phyloP scores from a whole-genome alignment of 2,888 invertebrate species.

The Drosophila nr. medialis region DNA sequence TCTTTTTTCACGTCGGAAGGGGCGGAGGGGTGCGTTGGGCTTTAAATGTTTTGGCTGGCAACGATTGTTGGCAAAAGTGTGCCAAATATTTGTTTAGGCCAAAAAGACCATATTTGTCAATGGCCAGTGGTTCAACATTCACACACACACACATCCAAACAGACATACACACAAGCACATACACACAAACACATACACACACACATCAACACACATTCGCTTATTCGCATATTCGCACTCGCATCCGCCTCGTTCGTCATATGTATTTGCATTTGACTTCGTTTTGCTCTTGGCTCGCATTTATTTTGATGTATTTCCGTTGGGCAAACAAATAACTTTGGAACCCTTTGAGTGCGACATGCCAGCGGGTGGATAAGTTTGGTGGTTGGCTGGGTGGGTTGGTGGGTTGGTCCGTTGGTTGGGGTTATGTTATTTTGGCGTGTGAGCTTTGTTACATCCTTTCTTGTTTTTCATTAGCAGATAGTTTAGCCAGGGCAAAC shows the following conservation, averaged over 20 bases:
- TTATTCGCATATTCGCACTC: constrained; percentile 4
- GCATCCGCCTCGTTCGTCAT: constrained; percentile 42
- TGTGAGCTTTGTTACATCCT: constrained; percentile 30
- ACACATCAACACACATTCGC: background rate
- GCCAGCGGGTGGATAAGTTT: constrained; percentile 7
- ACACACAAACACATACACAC: background rate
- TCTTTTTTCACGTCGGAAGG: constrained; percentile 16
- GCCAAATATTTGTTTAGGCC: constrained; percentile 75
- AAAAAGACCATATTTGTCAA: constrained; percentile 55
- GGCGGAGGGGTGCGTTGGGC: background rate
- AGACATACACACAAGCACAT: constrained; percentile 18
- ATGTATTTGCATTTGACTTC: constrained; percentile 66
- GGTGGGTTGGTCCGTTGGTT: constrained; percentile 2
- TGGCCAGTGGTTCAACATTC: constrained; percentile 49
- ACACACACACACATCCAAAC: constrained; percentile 24
- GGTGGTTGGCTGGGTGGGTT: background rate
- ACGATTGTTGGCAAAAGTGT: constrained; percentile 54
- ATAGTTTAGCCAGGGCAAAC: constrained; percentile 50
- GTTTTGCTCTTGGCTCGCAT: constrained; percentile 55
- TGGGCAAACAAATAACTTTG: constrained; percentile 65
- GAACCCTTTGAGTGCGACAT: constrained; percentile 38
- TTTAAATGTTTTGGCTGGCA: background rate
- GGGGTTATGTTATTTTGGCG: background rate
- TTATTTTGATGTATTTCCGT: constrained; percentile 77
- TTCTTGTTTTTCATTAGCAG: constrained; percentile 67